Evolutionary conservation across 2,113 vertebrate genomes (phyloP).

Genomic region (Petromus typicus): DNA sequence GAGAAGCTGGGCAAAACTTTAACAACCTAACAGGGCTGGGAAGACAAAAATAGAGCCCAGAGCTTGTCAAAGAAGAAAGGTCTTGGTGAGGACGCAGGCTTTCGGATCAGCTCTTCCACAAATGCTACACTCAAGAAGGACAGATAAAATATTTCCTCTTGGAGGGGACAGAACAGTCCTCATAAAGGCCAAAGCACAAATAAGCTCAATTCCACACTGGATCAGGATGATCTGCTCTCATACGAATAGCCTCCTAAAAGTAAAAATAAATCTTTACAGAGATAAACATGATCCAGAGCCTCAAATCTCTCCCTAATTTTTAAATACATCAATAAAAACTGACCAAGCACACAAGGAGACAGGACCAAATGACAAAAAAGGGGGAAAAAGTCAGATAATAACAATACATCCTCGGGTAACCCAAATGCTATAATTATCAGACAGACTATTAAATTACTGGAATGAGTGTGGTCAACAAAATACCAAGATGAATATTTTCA

Average conservation of each 20-base stretch:
- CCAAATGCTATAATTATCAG: background rate
- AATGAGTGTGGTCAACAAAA: background rate
- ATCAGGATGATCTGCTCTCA: background rate
- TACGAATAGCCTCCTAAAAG: background rate
- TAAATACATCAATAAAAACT: background rate
- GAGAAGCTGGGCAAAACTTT: background rate
- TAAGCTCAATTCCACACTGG: background rate
- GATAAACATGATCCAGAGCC: background rate
- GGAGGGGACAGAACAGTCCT: background rate
- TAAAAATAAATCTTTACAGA: background rate
- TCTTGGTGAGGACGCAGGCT: background rate
- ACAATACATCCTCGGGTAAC: background rate
- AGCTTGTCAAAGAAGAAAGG: background rate
- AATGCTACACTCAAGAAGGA: background rate
- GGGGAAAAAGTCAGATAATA: background rate
- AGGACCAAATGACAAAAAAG: background rate
- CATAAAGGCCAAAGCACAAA: background rate
- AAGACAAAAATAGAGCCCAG: background rate
- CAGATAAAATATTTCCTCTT: background rate
- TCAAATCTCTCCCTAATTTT: background rate
- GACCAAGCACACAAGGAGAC: background rate
- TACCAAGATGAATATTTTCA: background rate
- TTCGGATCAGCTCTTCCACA: background rate
- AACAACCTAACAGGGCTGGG: background rate
- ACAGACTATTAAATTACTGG: background rate